Base-by-base conservation (phyloP, 1,140 invertebrate genomes). In the Watersipora subatra region DNA sequence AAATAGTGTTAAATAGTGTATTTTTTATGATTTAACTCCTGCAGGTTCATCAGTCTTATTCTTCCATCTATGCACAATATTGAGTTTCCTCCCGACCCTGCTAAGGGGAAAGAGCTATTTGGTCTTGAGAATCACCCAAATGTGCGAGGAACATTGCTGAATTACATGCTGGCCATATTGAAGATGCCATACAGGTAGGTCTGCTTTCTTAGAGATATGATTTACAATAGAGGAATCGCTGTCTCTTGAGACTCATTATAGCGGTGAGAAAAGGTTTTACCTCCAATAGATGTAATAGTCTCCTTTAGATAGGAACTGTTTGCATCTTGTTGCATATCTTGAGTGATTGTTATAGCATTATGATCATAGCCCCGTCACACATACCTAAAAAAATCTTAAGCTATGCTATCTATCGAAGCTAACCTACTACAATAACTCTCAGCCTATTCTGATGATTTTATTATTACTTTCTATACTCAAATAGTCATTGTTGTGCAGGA, bases 181-280 rank as follows among this genome's bases (percentile, higher is more conserved):
- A 76, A 94, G 1, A 77, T 94, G 26, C 90, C 91, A 46, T 95
- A 93, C 78, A 88, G 88, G 88, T 91, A 68, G 17, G 46, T 55
- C 22, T 17, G 46, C 17, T 55, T 22, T 17, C 22, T 55, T 22
- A 22, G 22, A 22, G 17, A 55, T 17, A 22, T 22, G 22, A 17
- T 55, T 22, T 55, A 17, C 46, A 17, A 55, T 22, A 17, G 46
- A 55, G 46, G 17, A 55, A 22, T 55, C 17, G 46, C 46, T 17
- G 46, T 22, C 46, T 22, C 46, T 55, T 17, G 46, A 22, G 17
- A 17, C 17, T 55, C 17, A 55, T 17, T 22, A 55, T 22, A 22
- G 17, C 46, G 22, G 17, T 55, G 22, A 17, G 22, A 17, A 22
- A 17, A 17, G 22, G 46, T 22, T 55, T 22, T 17, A 55, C 17